A percentile compares a stretch with the other conserved stretches of the same genome.
Evolutionary conservation across 2,888 invertebrate genomes (phyloP).

Genomic region (Pyrochroa serraticornis): DNA sequence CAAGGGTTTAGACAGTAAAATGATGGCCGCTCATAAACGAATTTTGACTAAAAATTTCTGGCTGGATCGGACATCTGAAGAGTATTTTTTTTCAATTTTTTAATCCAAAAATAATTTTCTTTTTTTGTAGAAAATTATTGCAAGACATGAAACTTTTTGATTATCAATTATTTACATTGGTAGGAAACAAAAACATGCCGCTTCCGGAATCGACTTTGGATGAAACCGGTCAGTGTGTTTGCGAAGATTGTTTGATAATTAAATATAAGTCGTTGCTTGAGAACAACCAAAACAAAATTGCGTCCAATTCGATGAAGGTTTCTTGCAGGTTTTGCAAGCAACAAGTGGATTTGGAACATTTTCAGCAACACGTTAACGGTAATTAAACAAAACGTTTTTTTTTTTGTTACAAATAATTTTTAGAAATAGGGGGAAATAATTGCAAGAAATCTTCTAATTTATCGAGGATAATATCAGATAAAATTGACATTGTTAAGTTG

Average conservation of each 20-base stretch:
- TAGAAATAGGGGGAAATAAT: slow-evolving; percentile 27
- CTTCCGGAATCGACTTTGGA: slow-evolving; percentile 49
- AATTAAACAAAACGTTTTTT: slow-evolving; percentile 5
- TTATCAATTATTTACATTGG: slow-evolving; percentile 48
- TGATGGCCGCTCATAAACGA: slow-evolving; percentile 45
- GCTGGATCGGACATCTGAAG: slow-evolving; percentile 48
- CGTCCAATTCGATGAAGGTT: slow-evolving; percentile 16
- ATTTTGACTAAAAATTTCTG: slow-evolving; percentile 52
- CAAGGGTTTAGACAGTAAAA: slow-evolving; percentile 38
- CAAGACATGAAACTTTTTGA: slow-evolving; percentile 47
- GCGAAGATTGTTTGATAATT: slow-evolving; percentile 52
- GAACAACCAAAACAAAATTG: slow-evolving; percentile 17
- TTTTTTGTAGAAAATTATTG: slow-evolving; percentile 43
- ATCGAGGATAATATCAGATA: slow-evolving; percentile 35
- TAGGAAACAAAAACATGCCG: slow-evolving; percentile 45
- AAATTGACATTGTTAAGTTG: slow-evolving; percentile 36
- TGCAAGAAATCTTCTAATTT: slow-evolving; percentile 31
- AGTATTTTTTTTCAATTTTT: slow-evolving; percentile 36
- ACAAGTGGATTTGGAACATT: slow-evolving; percentile 40
- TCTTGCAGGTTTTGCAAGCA: slow-evolving; percentile 30
- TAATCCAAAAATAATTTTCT: not conserved
- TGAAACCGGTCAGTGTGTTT: slow-evolving; percentile 51
- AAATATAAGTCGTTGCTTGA: slow-evolving; percentile 41
- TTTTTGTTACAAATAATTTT: slow-evolving; percentile 4
- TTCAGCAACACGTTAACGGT: slow-evolving; percentile 45